A percentile compares a stretch with the other conserved stretches of the same genome.
phyloP scores from a whole-genome alignment of 2,113 vertebrate species.

The Forbesichthys papilliferus region DNA sequence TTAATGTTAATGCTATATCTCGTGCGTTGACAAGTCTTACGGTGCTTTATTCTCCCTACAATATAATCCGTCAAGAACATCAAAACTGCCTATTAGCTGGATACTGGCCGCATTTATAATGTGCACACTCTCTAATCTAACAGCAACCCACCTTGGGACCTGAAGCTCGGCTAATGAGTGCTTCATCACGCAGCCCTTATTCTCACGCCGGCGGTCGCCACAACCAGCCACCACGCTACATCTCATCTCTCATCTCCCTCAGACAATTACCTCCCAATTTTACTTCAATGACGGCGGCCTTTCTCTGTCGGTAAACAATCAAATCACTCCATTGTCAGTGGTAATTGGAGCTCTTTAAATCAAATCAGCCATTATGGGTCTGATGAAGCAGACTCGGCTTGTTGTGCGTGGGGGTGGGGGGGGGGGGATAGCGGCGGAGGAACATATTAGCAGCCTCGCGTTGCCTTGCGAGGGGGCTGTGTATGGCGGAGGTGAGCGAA shows the following conservation, averaged over 20 bases:
- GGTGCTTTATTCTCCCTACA: neutral
- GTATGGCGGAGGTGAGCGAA: conserved; percentile 52
- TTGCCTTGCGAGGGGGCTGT: conserved; percentile 56
- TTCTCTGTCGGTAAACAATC: conserved; percentile 74
- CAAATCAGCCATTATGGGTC: conserved; percentile 71
- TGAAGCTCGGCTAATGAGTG: conserved; percentile 36
- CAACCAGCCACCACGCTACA: conserved; percentile 54
- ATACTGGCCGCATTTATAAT: conserved; percentile 1
- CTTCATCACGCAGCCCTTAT: conserved; percentile 45
- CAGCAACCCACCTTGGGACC: conserved; percentile 28
- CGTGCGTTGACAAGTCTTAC: no score
- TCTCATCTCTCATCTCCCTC: conserved; percentile 59
- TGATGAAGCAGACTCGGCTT: conserved; percentile 61
- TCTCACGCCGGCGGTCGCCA: conserved; percentile 39
- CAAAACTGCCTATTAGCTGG: conserved; percentile 12
- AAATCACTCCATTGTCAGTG: conserved; percentile 68
- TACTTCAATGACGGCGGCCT: conserved; percentile 62
- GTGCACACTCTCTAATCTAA: neutral
- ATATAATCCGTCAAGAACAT: neutral
- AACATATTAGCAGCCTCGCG: conserved; percentile 58
- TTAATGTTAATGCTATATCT: no score
- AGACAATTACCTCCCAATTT: conserved; percentile 74
- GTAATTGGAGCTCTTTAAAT: conserved; percentile 76
- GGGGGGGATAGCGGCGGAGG: conserved; percentile 55
- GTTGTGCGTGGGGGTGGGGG: conserved; percentile 44